Conservation (phyloP, 2,888 invertebrate species). For the Yponomeuta sedellus region DNA sequence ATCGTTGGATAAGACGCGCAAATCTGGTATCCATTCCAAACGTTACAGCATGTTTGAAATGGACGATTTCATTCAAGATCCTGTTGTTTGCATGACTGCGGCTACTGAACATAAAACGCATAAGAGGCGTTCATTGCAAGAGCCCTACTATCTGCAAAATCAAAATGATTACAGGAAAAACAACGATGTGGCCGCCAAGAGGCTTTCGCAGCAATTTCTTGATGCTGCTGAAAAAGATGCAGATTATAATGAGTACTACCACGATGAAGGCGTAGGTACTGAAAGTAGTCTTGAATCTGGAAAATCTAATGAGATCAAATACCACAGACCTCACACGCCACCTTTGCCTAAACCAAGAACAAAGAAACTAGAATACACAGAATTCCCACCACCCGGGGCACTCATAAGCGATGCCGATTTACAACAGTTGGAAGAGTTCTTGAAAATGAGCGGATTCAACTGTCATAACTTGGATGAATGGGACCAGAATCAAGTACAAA, state of each 20-base stretch:
- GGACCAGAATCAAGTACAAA: conserved; percentile 82
- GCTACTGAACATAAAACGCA: conserved; percentile 71
- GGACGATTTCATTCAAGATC: conserved; percentile 75
- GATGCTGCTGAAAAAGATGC: conserved; percentile 74
- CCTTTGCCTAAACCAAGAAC: conserved; percentile 69
- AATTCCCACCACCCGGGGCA: conserved; percentile 69
- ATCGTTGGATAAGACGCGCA: conserved; percentile 73
- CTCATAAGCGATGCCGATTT: conserved; percentile 79
- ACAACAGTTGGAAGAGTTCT: conserved; percentile 81
- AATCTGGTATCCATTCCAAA: conserved; percentile 72
- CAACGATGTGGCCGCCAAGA: conserved; percentile 70
- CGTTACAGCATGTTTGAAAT: conserved; percentile 90
- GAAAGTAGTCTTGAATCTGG: conserved; percentile 77
- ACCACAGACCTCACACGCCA: conserved; percentile 68
- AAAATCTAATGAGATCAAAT: conserved; percentile 73
- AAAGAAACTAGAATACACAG: conserved; percentile 66
- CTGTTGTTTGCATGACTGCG: conserved; percentile 58
- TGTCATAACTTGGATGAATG: conserved; percentile 81
- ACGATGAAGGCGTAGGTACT: conserved; percentile 80
- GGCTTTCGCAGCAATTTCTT: conserved; percentile 69
- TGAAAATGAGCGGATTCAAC: conserved; percentile 82
- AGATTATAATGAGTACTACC: conserved; percentile 70
- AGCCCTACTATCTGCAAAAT: conserved; percentile 80
- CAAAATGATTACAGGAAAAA: conserved; percentile 71
- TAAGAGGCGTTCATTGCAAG: conserved; percentile 85